phyloP scores from a whole-genome alignment of 2,797 vertebrate species.

The Rousettus madagascariensis region DNA sequence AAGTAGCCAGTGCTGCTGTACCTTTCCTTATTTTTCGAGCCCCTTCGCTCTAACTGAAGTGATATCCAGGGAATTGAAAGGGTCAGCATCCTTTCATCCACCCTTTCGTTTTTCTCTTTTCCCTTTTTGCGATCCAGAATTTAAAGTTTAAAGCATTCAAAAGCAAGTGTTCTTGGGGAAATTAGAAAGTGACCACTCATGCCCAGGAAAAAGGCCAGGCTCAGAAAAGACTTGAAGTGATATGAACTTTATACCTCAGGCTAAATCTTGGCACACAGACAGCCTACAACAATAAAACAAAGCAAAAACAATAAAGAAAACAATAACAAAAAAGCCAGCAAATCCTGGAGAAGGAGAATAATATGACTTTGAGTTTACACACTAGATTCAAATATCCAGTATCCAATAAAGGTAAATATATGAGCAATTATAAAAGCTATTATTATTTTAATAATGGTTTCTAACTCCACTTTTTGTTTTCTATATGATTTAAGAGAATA shows the following conservation, averaged over 20 bases:
- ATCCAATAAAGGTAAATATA: background rate
- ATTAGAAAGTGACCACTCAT: background rate
- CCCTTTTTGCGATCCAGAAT: background rate
- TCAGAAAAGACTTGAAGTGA: background rate
- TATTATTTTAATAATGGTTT: background rate
- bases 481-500: background rate
- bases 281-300: background rate
- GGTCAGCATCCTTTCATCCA: background rate
- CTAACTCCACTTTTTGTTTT: background rate
- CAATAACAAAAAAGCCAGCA: background rate
- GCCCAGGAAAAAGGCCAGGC: background rate
- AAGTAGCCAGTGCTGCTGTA: background rate
- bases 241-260: background rate
- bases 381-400: background rate
- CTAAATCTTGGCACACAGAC: background rate
- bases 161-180: background rate
- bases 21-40: background rate
- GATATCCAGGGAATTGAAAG: background rate
- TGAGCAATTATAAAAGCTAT: background rate
- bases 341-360: background rate
- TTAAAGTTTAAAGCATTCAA: background rate
- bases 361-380: background rate
- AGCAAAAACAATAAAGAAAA: background rate
- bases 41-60: background rate
- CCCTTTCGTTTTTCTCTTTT: background rate